Evolutionary conservation across 2,888 invertebrate species (phyloP).

Genomic region (Mechanitis mazaeus): DNA sequence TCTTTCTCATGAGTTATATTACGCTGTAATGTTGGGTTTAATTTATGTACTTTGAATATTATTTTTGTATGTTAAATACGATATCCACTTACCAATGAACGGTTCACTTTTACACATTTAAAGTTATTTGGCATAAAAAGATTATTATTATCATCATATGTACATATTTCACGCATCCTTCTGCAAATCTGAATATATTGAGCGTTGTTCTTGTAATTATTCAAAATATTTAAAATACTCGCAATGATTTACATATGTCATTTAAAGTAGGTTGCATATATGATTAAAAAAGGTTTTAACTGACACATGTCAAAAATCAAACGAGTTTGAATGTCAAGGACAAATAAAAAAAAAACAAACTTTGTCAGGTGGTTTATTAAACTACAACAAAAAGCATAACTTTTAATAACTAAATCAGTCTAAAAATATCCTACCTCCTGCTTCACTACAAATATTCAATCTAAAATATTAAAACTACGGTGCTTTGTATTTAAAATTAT

Average conservation of each 20-base stretch:
- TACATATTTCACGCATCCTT: conserved; percentile 15
- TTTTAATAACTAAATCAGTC: conserved; percentile 76
- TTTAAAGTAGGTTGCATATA: too few species aligned
- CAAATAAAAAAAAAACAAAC: conserved; percentile 28
- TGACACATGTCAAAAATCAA: not conserved
- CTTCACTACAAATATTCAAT: conserved; percentile 57
- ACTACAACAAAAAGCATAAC: conserved; percentile 76
- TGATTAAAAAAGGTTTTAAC: too few species aligned
- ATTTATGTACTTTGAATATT: too few species aligned
- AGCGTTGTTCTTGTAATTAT: too few species aligned
- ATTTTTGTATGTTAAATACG: too few species aligned
- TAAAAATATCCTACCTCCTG: conserved; percentile 72
- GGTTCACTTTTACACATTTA: conserved; percentile 42
- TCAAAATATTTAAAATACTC: too few species aligned
- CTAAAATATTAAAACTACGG: conserved; percentile 56
- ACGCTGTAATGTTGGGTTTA: conserved; percentile 26
- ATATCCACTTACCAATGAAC: conserved; percentile 39
- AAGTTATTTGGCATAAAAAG: conserved; percentile 37
- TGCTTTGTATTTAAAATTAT: conserved; percentile 34
- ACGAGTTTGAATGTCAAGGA: not conserved
- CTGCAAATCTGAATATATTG: not conserved
- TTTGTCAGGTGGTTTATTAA: conserved; percentile 70
- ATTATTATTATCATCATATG: conserved; percentile 27
- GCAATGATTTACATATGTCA: too few species aligned
- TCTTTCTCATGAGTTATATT: conserved; percentile 37